Base-by-base conservation (phyloP, 23 tunicate species). In the Ascidia mentula region DNA sequence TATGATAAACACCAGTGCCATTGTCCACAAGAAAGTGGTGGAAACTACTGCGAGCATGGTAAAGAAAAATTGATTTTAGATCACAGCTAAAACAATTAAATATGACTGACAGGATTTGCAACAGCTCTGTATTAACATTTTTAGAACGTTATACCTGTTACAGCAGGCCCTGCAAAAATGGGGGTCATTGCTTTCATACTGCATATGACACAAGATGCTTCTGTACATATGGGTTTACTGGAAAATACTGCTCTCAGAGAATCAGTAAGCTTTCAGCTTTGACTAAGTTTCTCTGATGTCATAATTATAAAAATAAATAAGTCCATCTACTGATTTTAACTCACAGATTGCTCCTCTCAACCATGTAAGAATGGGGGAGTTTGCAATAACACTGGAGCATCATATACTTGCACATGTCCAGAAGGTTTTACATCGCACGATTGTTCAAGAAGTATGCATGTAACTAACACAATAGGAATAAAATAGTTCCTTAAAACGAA, bases 341-440 rank as follows among this genome's bases (percentile, higher is more conserved):
- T n/a, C n/a, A n/a, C n/a, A 53, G 65, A 53, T 53, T 53, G 65
- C 13, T 3, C 12, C 24, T 26, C 22, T 9, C 7, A 53, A 28
- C 65, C 65, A 5, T 53, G 65, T 28, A 53, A 53, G 65, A 53
- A 53, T 53, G 24, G 24, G 22, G 65, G 65, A 26, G 24, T 9
- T 53, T 53, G 65, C 65, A 53, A 53, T 53, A 28, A 53, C 65
- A 53, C 65, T 20, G 65, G 65, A 53, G 65, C 22, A 53, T 20
- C 24, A 6, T 53, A 53, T 9, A 20, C 65, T 5, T 53, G 65
- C 13, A 20, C 65, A 5, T 53, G 65, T 53, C 12, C 65, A 20
- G 65, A 53, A 53, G 65, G 65, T 3, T 53, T 53, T 53, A 53
- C 65, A 20, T 53, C 65, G 24, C 22, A 20, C 24, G 65, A 53